Base-by-base conservation (phyloP, 2,113 vertebrate genomes). In the Brachirus orientalis region DNA sequence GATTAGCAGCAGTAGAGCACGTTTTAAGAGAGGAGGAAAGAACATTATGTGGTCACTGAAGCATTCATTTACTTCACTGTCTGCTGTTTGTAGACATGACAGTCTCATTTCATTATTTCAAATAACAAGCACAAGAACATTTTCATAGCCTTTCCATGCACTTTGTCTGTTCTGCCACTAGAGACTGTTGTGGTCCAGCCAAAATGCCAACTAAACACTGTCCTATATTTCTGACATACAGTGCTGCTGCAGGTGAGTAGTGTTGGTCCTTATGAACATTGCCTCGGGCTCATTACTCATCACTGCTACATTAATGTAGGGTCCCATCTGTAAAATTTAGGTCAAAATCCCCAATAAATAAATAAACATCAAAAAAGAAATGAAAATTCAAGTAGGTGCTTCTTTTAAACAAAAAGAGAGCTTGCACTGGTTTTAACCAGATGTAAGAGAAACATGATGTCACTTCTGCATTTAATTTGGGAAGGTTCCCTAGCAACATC, bases 141-240 rank as follows among this genome's bases (percentile, higher is more conserved):
- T 59, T 54, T 50, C 44, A 8, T 4, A 37, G 41, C 7, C 36
- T 61, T 46, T 69, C 7, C 19, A 16, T 86, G 87, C 73, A 83
- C 48, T 77, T 69, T 35, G 46, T 54, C 54, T 45, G 8, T 61
- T 83, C 69, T 50, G 20, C 87, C 90, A 88, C 84, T 77, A 90
- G 90, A 85, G 89, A 87, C 81, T 80, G 74, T 90, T 83, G 71
- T 84, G 61, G 69, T 82, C 60, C 58, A 82, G 19, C 75, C 58
- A 78, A 68, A 69, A 65, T 36, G 16, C 19, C 36, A 4, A 0
- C 37, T 63, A 36, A 13, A 62, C 3, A 7, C 47, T 74, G 43
- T 8, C 13, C 33, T 3, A 28, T 28, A 28, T 28, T 28, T 28
- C 6, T 28, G 28, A 17, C 52, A 8, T 17, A 47, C 43, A 14